phyloP scores from a whole-genome alignment of 2,113 vertebrate genomes.

The Elephantulus edwardii region DNA sequence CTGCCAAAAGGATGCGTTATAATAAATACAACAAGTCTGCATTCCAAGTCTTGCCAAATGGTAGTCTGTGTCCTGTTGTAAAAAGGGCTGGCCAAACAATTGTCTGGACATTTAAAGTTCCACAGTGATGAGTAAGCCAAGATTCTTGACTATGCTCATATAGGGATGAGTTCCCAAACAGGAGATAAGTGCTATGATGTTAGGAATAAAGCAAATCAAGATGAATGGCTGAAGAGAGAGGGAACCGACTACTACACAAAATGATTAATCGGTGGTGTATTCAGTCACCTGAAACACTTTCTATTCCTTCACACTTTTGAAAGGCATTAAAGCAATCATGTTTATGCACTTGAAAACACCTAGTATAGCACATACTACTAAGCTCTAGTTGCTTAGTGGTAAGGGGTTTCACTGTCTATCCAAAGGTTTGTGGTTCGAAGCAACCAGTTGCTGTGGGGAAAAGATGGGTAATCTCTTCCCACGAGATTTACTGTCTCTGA shows the following conservation, averaged over 20 bases:
- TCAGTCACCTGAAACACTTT: not conserved
- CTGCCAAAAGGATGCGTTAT: not conserved
- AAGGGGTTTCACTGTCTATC: too few relatives aligned
- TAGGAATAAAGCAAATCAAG: not conserved
- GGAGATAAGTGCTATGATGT: not conserved
- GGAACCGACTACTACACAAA: not conserved
- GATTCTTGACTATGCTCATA: not conserved
- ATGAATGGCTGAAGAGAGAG: not conserved
- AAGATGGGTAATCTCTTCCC: too few relatives aligned
- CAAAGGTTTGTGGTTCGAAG: too few relatives aligned
- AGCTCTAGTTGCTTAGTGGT: too few relatives aligned
- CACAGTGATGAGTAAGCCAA: not conserved
- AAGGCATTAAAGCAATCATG: slow-evolving; percentile 11
- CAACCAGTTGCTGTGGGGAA: too few relatives aligned
- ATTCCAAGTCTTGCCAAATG: not conserved
- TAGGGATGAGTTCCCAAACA: not conserved
- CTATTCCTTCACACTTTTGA: not conserved
- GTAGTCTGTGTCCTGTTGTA: not conserved
- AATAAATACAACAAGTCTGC: not conserved
- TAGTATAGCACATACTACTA: too few relatives aligned
- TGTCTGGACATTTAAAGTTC: not conserved
- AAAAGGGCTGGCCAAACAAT: not conserved
- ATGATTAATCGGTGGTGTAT: not conserved
- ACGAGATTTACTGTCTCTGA: too few relatives aligned
- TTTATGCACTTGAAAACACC: not conserved